A percentile compares a stretch with the other conserved stretches of the same genome.
Evolutionary conservation across 1,140 invertebrate genomes (phyloP).

Genomic region (Drosophila orosa): DNA sequence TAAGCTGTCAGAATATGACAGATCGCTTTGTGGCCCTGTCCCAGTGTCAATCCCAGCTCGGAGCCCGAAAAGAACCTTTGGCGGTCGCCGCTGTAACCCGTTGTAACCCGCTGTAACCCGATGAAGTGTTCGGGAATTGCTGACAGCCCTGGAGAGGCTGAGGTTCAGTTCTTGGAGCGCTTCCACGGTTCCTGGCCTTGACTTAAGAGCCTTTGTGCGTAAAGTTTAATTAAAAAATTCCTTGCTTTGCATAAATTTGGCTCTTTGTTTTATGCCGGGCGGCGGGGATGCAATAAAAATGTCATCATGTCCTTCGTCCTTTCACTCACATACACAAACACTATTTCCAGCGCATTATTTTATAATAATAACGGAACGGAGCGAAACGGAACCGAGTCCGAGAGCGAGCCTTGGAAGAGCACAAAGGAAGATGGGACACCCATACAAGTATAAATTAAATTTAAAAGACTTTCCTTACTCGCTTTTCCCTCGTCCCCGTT

Average conservation of each 20-base stretch:
- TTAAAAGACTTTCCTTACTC: conserved; percentile 67
- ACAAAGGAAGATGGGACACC: conserved; percentile 8
- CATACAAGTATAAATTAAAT: conserved; percentile 69
- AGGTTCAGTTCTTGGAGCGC: conserved; percentile 2
- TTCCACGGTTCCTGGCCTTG: conserved; percentile 11
- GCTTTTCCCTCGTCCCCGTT: conserved; percentile 17
- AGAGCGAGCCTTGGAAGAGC: conserved; percentile 3
- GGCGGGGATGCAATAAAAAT: conserved; percentile 68
- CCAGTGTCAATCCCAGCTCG: conserved; percentile 33
- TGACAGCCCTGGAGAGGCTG: conserved; percentile 30
- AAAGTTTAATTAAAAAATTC: conserved; percentile 82
- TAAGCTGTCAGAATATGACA: conserved; percentile 75
- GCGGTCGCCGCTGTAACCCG: conserved; percentile 39
- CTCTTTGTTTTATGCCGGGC: conserved; percentile 62
- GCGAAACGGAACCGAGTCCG: conserved; percentile 31
- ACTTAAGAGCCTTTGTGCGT: conserved; percentile 61
- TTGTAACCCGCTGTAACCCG: conserved; percentile 45
- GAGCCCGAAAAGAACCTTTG: conserved; percentile 20
- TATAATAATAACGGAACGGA: conserved; percentile 55
- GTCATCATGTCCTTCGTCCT: conserved; percentile 65
- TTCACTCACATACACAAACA: conserved; percentile 37
- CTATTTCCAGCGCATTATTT: conserved; percentile 57
- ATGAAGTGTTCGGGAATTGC: conserved; percentile 58
- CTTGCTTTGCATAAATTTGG: conserved; percentile 78
- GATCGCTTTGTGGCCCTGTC: conserved; percentile 63